phyloP scores from a whole-genome alignment of 2,113 vertebrate genomes.

The Oriolus oriolus region DNA sequence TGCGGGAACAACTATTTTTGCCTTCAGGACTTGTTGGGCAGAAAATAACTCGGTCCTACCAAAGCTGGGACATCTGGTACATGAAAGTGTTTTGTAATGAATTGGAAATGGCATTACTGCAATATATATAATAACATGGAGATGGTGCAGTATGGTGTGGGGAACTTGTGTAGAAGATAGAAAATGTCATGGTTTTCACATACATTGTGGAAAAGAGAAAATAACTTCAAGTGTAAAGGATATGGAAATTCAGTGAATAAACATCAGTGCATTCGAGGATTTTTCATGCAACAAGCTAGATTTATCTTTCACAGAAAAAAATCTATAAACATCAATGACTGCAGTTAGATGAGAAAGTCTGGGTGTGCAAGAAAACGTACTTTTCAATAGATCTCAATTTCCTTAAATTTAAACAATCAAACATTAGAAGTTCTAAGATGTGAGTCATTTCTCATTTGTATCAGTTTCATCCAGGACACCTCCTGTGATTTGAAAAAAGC shows the following conservation, averaged over 20 bases:
- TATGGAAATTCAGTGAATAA: conserved; percentile 61
- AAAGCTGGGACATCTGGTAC: conserved; percentile 46
- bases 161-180: conserved; percentile 52
- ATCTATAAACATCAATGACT: conserved; percentile 41
- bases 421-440: not conserved
- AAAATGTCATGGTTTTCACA: conserved; percentile 54
- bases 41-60: conserved; percentile 34
- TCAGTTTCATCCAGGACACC: conserved; percentile 42
- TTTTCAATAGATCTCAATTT: not conserved
- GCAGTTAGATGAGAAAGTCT: not conserved
- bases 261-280: conserved; percentile 54
- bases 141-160: conserved; percentile 46
- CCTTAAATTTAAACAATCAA: conserved; percentile 8
- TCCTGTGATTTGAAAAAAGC: conserved; percentile 43
- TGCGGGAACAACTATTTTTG: not conserved
- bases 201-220: conserved; percentile 63
- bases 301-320: conserved; percentile 34
- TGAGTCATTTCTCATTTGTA: conserved; percentile 42
- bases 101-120: conserved; percentile 58
- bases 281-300: conserved; percentile 58
- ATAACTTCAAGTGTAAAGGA: conserved; percentile 60
- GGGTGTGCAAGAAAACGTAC: conserved; percentile 18
- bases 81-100: conserved; percentile 44
- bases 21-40: conserved; percentile 13
- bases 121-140: conserved; percentile 42